Evolutionary conservation across 2,797 vertebrate genomes (phyloP).

Genomic region (Amniataba percoides): DNA sequence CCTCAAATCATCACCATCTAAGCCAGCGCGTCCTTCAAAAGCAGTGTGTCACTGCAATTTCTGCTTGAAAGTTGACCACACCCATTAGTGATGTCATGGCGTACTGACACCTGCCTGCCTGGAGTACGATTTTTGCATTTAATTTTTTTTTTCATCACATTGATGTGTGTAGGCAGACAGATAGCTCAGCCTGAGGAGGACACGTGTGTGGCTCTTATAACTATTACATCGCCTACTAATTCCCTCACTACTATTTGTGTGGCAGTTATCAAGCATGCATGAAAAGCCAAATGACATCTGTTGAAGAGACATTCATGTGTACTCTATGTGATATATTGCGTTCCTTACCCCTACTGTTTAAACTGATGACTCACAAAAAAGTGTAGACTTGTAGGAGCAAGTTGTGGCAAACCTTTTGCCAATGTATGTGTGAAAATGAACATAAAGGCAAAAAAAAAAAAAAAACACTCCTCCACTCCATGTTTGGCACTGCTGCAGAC

Average conservation of each 20-base stretch:
- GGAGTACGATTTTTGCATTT: not conserved
- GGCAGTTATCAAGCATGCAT: not conserved
- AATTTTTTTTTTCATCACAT: no score
- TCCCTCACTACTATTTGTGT: not conserved
- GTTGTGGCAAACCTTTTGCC: not conserved
- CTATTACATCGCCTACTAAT: not conserved
- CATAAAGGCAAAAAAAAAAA: not conserved
- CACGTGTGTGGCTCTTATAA: not conserved
- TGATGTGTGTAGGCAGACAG: not conserved
- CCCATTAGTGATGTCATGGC: not conserved
- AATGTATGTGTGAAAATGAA: not conserved
- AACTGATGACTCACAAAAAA: conserved; percentile 1
- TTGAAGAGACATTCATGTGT: not conserved
- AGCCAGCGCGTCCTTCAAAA: not conserved
- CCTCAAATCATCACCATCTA: not conserved
- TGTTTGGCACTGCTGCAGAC: conserved; percentile 30
- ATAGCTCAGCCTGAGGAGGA: not conserved
- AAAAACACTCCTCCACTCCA: not conserved
- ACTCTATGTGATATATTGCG: not conserved
- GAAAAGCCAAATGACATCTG: not conserved
- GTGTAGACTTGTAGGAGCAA: not conserved
- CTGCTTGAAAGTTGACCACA: not conserved
- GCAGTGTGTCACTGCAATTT: not conserved
- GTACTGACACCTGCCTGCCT: not conserved
- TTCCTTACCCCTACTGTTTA: not conserved